A percentile compares a stretch with the other conserved stretches of the same genome.
Conservation (phyloP, 92 coral and sea anemone species). For the Umimayanthus chanpuru region DNA sequence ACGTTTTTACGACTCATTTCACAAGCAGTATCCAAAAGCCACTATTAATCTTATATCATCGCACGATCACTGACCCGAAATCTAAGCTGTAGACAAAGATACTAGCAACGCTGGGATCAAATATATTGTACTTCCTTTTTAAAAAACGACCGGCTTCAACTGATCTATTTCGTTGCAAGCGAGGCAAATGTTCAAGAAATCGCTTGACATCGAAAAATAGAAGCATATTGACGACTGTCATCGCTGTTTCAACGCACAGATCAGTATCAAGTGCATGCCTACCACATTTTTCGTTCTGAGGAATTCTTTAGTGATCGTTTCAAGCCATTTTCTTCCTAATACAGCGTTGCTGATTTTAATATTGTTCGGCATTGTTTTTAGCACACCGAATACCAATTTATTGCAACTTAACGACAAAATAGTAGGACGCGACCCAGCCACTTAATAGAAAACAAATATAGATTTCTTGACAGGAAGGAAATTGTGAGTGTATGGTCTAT, state of each 20-base stretch:
- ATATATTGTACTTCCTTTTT: background rate
- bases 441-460: constrained; percentile 27
- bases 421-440: background rate
- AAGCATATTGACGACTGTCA: background rate
- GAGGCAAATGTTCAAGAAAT: background rate
- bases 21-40: background rate
- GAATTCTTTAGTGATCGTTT: background rate
- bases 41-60: too few relatives aligned
- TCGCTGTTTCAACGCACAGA: constrained; percentile 1
- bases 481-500: background rate
- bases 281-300: background rate
- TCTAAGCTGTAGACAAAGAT: background rate
- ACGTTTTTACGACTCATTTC: constrained; percentile 31
- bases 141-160: background rate
- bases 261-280: background rate
- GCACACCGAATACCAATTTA: background rate
- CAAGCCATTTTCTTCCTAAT: background rate
- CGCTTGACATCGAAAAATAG: background rate
- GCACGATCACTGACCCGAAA: background rate
- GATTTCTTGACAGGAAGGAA: constrained; percentile 23
- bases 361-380: background rate
- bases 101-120: background rate
- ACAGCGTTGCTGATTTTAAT: background rate
- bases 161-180: background rate
- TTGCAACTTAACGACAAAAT: background rate